Base-by-base conservation (phyloP, 2,888 invertebrate species). In the Eupithecia abbreviata region DNA sequence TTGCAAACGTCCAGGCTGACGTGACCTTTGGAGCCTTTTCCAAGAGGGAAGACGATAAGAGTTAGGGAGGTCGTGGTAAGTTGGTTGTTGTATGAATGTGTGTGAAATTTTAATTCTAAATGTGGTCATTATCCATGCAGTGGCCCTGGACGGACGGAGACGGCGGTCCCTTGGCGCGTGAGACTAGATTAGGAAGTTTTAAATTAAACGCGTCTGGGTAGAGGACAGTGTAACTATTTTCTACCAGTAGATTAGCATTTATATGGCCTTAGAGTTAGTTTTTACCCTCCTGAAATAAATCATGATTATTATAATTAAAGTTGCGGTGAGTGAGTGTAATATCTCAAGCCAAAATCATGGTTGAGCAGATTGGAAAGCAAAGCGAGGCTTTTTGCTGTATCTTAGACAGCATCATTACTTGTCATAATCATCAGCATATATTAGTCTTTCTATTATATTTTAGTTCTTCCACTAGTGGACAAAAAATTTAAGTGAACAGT, bases 111-210 rank as follows among this genome's bases (percentile, higher is more conserved):
- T 89, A 88, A 90, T 89, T 89, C 86, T 78, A 78, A 90, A 87
- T 87, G 87, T 86, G 85, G 87, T 86, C 85, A 89, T 90, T 90
- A 89, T 87, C 88, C 88, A 88, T 58, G 86, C 89, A 87, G 85
- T 83, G 83, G 84, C 88, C 85, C 82, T 83, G 84, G 80, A 84
- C 82, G 80, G 78, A 80, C 80, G 83, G 83, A 86, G 88, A 78
- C 87, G 85, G 84, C 83, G 87, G 88, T 88, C 87, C 84, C 86
- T 82, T 85, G 87, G 89, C 87, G 83, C 79, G 85, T 84, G 77
- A 84, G 84, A 80, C 83, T 88, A 91, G 90, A 90, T 91, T 90
- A 91, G 87, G 88, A 90, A 90, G 88, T 90, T 89, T 91, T 88
- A 90, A 91, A 90, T 90, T 89, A 90, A 89, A 89, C 84, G 83